Base-by-base conservation (phyloP, 2,113 vertebrate genomes). In the Ariopsis seemanni region DNA sequence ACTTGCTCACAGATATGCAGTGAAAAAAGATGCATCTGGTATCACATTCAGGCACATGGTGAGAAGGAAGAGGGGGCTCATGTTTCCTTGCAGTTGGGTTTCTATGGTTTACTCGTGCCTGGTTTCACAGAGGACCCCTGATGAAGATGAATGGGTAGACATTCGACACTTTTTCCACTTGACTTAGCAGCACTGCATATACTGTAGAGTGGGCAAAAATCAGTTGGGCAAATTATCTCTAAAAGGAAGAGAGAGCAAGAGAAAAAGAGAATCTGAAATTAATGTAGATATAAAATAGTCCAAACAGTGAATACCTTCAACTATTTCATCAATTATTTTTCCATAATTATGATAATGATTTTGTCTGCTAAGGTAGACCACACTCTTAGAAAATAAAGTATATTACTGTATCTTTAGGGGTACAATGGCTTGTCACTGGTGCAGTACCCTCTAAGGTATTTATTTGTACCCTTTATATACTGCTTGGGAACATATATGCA, bases 151-250 rank as follows among this genome's bases (percentile, higher is more conserved):
- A 90, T 88, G 78, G 83, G 83, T 87, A 87, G 89, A 67, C 88
- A 91, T 89, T 87, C 91, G 87, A 90, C 92, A 92, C 88, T 89
- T 92, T 91, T 92, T 94, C 91, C 92, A 92, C 90, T 86, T 89
- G 42, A 87, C 91, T 85, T 90, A 89, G 91, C 91, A 92, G 87
- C 90, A 91, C 83, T 53, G 77, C 86, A 85, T 87, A 89, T 89
- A 90, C 87, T 86, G 92, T 89, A 91, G 80, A 86, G 88, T 81
- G 15, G 69, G 71, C 63, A 50, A 63, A 53, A 84, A 63, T 58
- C 58, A n/a, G 58, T 77, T 48, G 69, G 85, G 85, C 86, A 78
- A 80, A 89, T 57, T 20, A 88, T 63, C 86, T 90, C 88, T 91
- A 81, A 79, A 89, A 90, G 88, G 88, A 34, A 25, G 42, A 52